A percentile compares a stretch with the other conserved stretches of the same genome.
Conservation (phyloP, 2,888 invertebrate species). For the Itoplectis maculator region DNA sequence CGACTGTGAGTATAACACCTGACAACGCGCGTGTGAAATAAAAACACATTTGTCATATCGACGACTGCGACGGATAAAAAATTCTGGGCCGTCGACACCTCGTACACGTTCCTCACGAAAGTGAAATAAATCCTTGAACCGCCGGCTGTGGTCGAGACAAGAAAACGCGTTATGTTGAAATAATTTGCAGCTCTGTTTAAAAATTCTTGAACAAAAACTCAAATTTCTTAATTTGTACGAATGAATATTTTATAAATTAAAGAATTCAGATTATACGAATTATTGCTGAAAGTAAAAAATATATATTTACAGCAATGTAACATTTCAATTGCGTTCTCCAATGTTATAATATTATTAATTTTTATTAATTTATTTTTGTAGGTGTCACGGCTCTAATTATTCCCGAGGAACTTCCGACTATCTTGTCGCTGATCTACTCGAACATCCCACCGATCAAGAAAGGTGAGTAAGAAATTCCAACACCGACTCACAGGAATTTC, state of each 20-base stretch:
- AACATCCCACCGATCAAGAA: slow-evolving; percentile 94
- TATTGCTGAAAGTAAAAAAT: too few relatives aligned
- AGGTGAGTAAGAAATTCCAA: slow-evolving; percentile 86
- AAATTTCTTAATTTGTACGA: too few relatives aligned
- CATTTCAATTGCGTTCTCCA: background rate
- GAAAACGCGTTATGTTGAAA: background rate
- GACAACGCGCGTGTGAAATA: background rate
- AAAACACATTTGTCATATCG: background rate
- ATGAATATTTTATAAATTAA: too few relatives aligned
- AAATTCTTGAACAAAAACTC: too few relatives aligned
- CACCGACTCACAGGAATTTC: background rate
- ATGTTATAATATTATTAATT: background rate
- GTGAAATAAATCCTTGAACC: slow-evolving; percentile 32
- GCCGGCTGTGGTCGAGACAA: background rate
- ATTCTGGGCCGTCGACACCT: slow-evolving; percentile 73
- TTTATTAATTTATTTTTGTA: slow-evolving; percentile 74
- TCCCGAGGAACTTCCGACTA: slow-evolving; percentile 92
- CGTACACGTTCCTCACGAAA: slow-evolving; percentile 57
- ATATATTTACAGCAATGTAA: too few relatives aligned
- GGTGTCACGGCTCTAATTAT: slow-evolving; percentile 88
- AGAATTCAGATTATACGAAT: too few relatives aligned
- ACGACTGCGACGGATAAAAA: slow-evolving; percentile 59
- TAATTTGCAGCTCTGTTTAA: background rate
- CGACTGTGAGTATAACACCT: slow-evolving; percentile 73
- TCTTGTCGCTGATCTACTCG: slow-evolving; percentile 92